Percentiles rank a stretch among this genome's conserved stretches.
phyloP scores from a whole-genome alignment of 2,113 vertebrate genomes.

The Mesembrinibis cayennensis region DNA sequence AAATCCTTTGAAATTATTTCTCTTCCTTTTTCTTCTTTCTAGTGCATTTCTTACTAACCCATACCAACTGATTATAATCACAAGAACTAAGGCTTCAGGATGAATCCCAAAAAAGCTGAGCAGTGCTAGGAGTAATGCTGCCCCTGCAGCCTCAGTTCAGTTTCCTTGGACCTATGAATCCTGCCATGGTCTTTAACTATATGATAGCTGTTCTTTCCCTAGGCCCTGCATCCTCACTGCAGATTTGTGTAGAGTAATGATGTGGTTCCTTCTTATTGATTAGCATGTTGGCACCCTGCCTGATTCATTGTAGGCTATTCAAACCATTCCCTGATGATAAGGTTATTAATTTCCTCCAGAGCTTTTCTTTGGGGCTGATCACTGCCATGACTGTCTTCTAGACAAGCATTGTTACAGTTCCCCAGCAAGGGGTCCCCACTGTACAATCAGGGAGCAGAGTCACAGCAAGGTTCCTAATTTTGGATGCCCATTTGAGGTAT shows the following conservation, averaged over 20 bases:
- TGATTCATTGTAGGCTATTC: background rate
- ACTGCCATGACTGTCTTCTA: background rate
- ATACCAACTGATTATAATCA: background rate
- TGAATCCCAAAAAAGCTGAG: background rate
- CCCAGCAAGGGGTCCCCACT: background rate
- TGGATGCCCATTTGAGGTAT: background rate
- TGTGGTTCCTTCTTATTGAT: background rate
- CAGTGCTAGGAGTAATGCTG: background rate
- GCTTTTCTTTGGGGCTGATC: background rate
- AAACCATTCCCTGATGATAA: background rate
- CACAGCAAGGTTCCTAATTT: background rate
- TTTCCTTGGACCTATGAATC: background rate
- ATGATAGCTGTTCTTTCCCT: background rate
- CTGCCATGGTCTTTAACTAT: background rate
- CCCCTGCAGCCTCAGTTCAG: background rate
- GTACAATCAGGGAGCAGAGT: background rate
- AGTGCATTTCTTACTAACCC: background rate
- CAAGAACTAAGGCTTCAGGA: background rate
- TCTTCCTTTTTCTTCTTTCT: background rate
- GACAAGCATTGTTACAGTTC: background rate
- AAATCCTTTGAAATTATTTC: background rate
- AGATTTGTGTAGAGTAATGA: background rate
- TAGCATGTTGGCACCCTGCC: background rate
- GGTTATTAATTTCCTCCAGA: background rate
- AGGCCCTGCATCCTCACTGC: background rate